A percentile compares a stretch with the other conserved stretches of the same genome.
These are phyloP conservation scores for Corvus cornix DNA, from an alignment of 2,113 vertebrate species.

Conservation along the genomic window DNA sequence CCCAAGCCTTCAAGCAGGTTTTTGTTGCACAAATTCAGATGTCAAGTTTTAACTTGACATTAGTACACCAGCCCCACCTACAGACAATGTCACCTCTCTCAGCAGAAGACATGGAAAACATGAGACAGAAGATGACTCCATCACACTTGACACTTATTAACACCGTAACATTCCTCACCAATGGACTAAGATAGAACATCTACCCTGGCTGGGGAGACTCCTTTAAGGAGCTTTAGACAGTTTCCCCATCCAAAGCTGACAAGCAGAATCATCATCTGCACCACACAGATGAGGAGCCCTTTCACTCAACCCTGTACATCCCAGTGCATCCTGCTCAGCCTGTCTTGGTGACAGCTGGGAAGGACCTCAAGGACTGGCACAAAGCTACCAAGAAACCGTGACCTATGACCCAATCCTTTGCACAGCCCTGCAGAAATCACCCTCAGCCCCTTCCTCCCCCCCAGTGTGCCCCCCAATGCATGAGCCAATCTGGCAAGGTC, in stretches of 20 bases:
- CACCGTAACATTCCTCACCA: neutral
- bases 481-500: neutral
- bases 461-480: rapidly evolving
- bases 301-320: neutral
- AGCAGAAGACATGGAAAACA: neutral
- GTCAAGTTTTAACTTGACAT: neutral
- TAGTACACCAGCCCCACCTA: neutral
- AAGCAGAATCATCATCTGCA: neutral
- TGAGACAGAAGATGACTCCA: neutral
- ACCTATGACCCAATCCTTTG: neutral
- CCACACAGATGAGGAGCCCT: neutral
- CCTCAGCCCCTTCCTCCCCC: neutral
- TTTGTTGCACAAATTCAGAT: neutral
- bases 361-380: neutral
- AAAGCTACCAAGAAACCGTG: neutral
- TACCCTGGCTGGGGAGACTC: neutral
- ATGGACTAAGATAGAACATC: neutral
- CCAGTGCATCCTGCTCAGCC: neutral
- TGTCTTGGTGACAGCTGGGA: neutral
- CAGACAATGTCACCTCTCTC: neutral
- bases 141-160: neutral
- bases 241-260: neutral
- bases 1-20: neutral
- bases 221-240: neutral
- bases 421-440: neutral